These are phyloP conservation scores for Bellardia bayeri DNA, from an alignment of 2,888 invertebrate genomes.

Conservation along the genomic window DNA sequence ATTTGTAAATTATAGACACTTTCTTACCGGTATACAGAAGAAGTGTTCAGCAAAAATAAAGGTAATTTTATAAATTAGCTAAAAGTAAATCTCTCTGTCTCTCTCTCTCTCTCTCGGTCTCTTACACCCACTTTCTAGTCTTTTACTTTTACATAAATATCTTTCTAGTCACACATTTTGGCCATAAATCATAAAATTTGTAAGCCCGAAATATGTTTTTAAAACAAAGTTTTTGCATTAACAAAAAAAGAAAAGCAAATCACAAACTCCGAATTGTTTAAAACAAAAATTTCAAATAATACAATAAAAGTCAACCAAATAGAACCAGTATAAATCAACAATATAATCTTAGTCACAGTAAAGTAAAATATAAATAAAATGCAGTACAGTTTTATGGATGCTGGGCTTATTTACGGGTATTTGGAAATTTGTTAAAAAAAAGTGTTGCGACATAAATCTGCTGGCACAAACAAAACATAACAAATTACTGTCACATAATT, in stretches of 20 bases:
- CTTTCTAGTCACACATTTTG: constrained; percentile 31
- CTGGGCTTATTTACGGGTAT: neutral
- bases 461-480: neutral
- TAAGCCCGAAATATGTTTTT: constrained; percentile 40
- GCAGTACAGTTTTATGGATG: neutral
- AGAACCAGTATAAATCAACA: constrained; percentile 21
- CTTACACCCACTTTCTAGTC: neutral
- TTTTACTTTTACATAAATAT: constrained; percentile 14
- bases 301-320: constrained; percentile 35
- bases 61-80: too few relatives aligned
- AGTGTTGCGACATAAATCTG: neutral
- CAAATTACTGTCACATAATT: constrained; percentile 9
- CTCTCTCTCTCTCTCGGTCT: neutral
- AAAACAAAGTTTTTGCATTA: neutral
- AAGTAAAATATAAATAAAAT: neutral
- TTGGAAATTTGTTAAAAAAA: neutral
- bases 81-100: neutral
- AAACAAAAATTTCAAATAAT: constrained; percentile 19
- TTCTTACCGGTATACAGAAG: neutral
- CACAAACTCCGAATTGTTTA: neutral
- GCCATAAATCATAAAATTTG: constrained; percentile 52
- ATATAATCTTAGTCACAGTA: neutral
- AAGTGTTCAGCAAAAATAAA: neutral
- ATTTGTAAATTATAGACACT: neutral
- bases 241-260: neutral